These are phyloP conservation scores for Chunga burmeisteri DNA, from an alignment of 2,113 vertebrate genomes.

Conservation along the genomic window DNA sequence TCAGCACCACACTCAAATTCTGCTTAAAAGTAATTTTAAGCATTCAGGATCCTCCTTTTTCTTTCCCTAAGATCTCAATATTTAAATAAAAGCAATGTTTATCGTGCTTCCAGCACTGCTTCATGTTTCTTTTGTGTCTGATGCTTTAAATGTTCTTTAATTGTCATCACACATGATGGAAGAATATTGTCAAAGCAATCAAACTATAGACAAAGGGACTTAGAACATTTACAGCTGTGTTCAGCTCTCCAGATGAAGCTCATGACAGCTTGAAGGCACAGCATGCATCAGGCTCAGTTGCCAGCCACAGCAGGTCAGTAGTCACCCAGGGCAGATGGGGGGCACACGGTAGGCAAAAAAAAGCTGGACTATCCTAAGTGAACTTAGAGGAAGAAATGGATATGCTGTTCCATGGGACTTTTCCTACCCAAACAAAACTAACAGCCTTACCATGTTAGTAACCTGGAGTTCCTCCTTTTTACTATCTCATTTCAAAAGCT, in stretches of 20 bases:
- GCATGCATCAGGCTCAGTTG: neutral
- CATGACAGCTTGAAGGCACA: neutral
- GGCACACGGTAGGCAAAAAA: neutral
- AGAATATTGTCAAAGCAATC: neutral
- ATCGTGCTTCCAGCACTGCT: neutral
- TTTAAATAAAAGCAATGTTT: neutral
- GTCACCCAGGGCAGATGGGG: neutral
- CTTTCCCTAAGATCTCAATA: neutral
- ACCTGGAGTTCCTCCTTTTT: neutral
- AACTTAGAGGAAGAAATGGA: neutral
- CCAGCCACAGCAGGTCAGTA: neutral
- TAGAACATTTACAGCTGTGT: neutral
- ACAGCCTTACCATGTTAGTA: neutral
- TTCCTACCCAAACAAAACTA: neutral
- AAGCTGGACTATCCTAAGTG: neutral
- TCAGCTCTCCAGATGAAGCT: neutral
- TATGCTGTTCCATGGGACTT: neutral
- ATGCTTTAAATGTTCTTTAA: neutral
- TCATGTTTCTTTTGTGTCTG: neutral
- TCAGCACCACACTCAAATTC: neutral
- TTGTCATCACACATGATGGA: neutral
- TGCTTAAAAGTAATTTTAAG: neutral
- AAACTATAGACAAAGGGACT: neutral
- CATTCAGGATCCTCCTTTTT: neutral
- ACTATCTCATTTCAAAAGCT: neutral